Percentiles rank a stretch among this genome's conserved stretches.
Evolutionary conservation across 2,888 invertebrate genomes (phyloP).

Genomic region (Lamproptera curius): DNA sequence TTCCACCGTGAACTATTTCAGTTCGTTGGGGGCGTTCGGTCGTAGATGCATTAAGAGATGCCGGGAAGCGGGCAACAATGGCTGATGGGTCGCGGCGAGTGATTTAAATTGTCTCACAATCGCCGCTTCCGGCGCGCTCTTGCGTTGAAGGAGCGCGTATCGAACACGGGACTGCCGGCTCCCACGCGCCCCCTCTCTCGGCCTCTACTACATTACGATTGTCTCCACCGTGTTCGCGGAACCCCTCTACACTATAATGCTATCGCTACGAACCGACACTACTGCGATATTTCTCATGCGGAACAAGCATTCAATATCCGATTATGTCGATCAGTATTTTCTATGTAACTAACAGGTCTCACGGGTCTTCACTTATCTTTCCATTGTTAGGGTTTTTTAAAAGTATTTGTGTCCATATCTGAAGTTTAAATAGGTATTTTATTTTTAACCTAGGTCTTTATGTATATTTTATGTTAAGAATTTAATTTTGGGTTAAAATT

Average conservation of each 20-base stretch:
- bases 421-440: too few relatives aligned
- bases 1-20: too few relatives aligned
- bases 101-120: slow-evolving; percentile 72
- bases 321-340: too few relatives aligned
- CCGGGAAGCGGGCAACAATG: slow-evolving; percentile 59
- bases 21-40: not conserved
- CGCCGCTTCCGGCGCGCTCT: slow-evolving; percentile 53
- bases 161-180: slow-evolving; percentile 28
- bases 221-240: slow-evolving; percentile 28
- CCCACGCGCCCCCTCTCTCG: slow-evolving; percentile 30
- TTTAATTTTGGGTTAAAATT: too few relatives aligned
- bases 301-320: too few relatives aligned
- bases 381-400: too few relatives aligned
- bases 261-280: slow-evolving; percentile 26
- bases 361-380: too few relatives aligned
- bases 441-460: too few relatives aligned
- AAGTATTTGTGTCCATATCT: too few relatives aligned
- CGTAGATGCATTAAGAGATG: slow-evolving; percentile 16
- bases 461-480: too few relatives aligned
- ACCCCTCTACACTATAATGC: slow-evolving; percentile 34
- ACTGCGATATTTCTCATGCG: too few relatives aligned
- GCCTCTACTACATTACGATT: slow-evolving; percentile 28
- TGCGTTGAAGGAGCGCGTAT: slow-evolving; percentile 40
- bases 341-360: too few relatives aligned
- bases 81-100: slow-evolving; percentile 47